Evolutionary conservation across 2,888 invertebrate genomes (phyloP).

Genomic region (Yponomeuta cagnagella): DNA sequence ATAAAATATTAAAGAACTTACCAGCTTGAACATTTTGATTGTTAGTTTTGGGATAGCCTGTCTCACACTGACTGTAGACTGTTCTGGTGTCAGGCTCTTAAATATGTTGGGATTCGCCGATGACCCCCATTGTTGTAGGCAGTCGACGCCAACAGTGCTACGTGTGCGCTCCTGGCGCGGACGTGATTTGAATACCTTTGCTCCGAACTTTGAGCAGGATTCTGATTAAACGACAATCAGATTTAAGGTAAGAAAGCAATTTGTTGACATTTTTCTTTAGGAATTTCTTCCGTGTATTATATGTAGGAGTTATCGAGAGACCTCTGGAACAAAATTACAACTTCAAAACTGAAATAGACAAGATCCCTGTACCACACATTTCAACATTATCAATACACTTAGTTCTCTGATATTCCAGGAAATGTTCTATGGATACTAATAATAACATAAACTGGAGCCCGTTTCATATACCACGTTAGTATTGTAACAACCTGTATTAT

Average conservation of each 20-base stretch:
- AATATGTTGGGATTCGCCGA: conserved; percentile 50
- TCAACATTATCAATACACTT: too few species aligned
- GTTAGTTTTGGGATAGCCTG: conserved; percentile 37
- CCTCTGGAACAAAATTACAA: too few species aligned
- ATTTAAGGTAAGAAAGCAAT: too few species aligned
- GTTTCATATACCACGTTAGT: too few species aligned
- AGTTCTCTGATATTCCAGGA: too few species aligned
- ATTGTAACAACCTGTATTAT: not conserved
- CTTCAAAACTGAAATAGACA: too few species aligned
- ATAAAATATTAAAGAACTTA: conserved; percentile 38
- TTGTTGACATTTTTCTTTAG: too few species aligned
- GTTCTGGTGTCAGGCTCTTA: conserved; percentile 41
- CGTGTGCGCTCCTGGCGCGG: conserved; percentile 43
- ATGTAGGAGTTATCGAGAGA: too few species aligned
- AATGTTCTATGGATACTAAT: too few species aligned
- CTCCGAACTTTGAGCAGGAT: conserved; percentile 36
- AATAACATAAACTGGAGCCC: too few species aligned
- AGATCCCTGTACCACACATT: too few species aligned
- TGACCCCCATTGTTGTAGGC: conserved; percentile 64
- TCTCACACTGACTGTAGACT: conserved; percentile 45
- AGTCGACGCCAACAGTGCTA: conserved; percentile 49
- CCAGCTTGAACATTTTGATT: conserved; percentile 71
- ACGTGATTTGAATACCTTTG: conserved; percentile 51
- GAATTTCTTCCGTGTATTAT: too few species aligned
- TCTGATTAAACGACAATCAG: conserved; percentile 23